Evolutionary conservation across 1,140 invertebrate species (phyloP).

Genomic region (Magallana gigas): DNA sequence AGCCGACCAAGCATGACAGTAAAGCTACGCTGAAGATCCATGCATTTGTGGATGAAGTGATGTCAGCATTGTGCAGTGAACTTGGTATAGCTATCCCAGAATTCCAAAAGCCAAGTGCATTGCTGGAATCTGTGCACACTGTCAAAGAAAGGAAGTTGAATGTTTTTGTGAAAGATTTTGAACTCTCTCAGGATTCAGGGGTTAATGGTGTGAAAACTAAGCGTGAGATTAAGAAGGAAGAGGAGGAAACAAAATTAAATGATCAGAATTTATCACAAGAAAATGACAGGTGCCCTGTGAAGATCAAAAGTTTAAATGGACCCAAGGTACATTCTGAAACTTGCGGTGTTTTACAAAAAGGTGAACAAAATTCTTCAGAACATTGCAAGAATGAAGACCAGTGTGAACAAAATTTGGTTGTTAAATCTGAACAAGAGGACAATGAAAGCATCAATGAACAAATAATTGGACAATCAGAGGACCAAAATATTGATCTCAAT

Average conservation of each 20-base stretch:
- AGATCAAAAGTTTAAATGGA: background rate
- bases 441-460: background rate
- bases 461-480: background rate
- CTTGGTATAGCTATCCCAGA: constrained; percentile 69
- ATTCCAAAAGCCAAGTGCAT: constrained; percentile 60
- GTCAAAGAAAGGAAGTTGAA: constrained; percentile 57
- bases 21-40: constrained; percentile 94
- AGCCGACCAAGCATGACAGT: constrained; percentile 97
- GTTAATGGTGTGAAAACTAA: background rate
- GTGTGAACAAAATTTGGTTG: too few relatives aligned
- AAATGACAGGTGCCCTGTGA: background rate
- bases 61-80: constrained; percentile 83
- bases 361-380: background rate
- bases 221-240: constrained; percentile 3
- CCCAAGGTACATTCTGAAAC: background rate
- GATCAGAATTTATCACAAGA: background rate
- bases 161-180: constrained; percentile 56
- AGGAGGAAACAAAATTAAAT: background rate
- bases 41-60: constrained; percentile 92
- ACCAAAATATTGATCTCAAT: background rate
- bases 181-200: constrained; percentile 18
- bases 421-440: background rate
- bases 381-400: too few relatives aligned
- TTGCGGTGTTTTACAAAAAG: background rate
- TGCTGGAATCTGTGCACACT: constrained; percentile 68